Percentiles rank a stretch among this genome's conserved stretches.
phyloP scores from a whole-genome alignment of 2,797 vertebrate genomes.

The Onychomys torridus region DNA sequence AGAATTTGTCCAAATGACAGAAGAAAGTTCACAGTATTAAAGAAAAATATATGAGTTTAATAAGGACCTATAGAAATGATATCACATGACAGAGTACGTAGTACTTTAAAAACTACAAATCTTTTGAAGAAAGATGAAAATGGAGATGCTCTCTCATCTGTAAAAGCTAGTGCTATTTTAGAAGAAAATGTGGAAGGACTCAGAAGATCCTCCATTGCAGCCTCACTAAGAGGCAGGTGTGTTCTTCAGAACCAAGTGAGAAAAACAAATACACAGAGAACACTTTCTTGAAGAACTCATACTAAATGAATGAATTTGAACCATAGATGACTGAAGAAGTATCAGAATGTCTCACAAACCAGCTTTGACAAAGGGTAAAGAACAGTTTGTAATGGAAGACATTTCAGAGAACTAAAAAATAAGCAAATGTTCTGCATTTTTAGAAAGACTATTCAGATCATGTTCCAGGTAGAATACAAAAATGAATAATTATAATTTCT shows the following conservation, averaged over 20 bases:
- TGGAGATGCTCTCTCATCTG: not conserved
- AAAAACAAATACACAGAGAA: not conserved
- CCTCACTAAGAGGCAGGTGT: not conserved
- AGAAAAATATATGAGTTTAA: slow-evolving; percentile 53
- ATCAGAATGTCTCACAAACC: not conserved
- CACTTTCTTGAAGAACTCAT: not conserved
- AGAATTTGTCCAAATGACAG: slow-evolving; percentile 31
- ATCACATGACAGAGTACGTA: slow-evolving; percentile 51
- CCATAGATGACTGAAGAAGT: not conserved
- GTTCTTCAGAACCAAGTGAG: slow-evolving; percentile 23
- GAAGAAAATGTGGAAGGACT: slow-evolving; percentile 14
- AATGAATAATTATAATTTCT: not conserved
- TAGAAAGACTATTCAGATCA: not conserved
- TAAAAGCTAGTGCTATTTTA: slow-evolving; percentile 40
- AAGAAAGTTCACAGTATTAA: slow-evolving; percentile 46
- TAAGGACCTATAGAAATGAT: slow-evolving; percentile 46
- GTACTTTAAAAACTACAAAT: not conserved
- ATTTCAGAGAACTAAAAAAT: not conserved
- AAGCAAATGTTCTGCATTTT: not conserved
- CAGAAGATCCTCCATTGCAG: not conserved
- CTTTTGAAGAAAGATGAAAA: slow-evolving; percentile 65
- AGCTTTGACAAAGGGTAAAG: not conserved
- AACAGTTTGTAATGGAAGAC: not conserved
- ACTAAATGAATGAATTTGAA: not conserved
- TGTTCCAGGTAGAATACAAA: not conserved